Conservation (phyloP, 1,140 invertebrate genomes). For the Eufriesea mexicana region DNA sequence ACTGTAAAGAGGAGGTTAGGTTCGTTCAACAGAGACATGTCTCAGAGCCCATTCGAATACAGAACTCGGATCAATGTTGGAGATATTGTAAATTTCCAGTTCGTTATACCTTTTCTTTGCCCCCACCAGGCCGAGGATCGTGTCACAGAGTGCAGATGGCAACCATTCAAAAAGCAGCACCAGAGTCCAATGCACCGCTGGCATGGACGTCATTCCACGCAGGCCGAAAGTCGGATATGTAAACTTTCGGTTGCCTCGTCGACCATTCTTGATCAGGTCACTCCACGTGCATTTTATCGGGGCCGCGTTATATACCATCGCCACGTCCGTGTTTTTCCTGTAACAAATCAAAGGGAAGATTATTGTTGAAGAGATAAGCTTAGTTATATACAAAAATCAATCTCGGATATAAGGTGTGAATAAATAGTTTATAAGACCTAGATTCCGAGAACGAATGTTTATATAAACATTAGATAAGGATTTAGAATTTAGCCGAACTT, state of each 20-base stretch:
- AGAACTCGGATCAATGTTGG: neutral
- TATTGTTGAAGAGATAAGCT: too few relatives aligned
- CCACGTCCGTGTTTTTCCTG: neutral
- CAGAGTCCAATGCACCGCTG: conserved; percentile 65
- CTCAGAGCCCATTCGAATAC: too few relatives aligned
- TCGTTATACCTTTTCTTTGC: conserved; percentile 71
- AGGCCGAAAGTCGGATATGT: conserved; percentile 73
- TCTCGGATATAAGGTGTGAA: too few relatives aligned
- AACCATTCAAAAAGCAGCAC: conserved; percentile 74
- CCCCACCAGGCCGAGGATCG: conserved; percentile 56
- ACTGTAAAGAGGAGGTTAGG: too few relatives aligned
- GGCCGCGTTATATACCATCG: conserved; percentile 65
- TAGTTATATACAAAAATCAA: too few relatives aligned
- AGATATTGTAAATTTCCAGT: conserved; percentile 35
- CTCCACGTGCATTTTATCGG: conserved; percentile 71
- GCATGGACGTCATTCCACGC: conserved; percentile 71
- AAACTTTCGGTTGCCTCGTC: conserved; percentile 62
- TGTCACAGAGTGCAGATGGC: conserved; percentile 71
- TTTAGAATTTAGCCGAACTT: too few relatives aligned
- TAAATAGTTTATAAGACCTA: too few relatives aligned
- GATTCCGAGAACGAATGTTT: too few relatives aligned
- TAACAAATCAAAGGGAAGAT: neutral
- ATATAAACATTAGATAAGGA: too few relatives aligned
- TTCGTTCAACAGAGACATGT: too few relatives aligned
- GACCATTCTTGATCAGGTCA: conserved; percentile 68